Evolutionary conservation across 2,113 vertebrate genomes (phyloP), one percentile per base, ranked within the genome.

Genomic region (Jacana jacana): DNA sequence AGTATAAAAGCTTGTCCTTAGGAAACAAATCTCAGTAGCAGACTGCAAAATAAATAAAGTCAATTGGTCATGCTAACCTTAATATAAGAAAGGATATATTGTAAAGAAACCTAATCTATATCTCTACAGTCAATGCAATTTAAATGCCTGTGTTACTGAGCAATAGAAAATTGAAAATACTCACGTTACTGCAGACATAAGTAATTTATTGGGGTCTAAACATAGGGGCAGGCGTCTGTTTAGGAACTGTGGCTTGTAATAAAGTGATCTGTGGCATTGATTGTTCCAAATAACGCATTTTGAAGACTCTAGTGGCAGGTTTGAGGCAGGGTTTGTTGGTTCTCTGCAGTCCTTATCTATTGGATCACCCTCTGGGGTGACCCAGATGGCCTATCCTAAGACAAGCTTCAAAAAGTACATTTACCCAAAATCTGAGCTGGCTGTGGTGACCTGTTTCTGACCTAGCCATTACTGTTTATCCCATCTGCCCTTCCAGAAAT

Each of bases 11-110:
- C 44, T 72, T 87, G 31, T 86, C 65, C 94, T 83, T 90, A 88
- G 89, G 75, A 91, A 81, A 88, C 69, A 95, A 90, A 96, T 76
- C 63, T 95, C 89, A 88, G 96, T 97, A 97, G 91, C 88, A 96
- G 85, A 87, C 86, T 83, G 87, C 71, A 91, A 95, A 95, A 84
- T 71, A 97, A 96, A 77, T 86, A 91, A 77, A 69, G 68, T 60
- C 86, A 91, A 89, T 95, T 94, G 85, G 89, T 91, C 55, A 93
- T 70, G 93, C 93, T 88, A 89, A 42, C 64, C 80, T 91, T 91
- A 82, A 69, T 65, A 19, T 64, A 88, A 81, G 91, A 97, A 97
- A 94, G 82, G 17, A 44, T 80, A 78, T 44, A 27, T 61, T 81
- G 54, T 89, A 95, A 95, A 88, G 52, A 97, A 96, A 92, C 88